Base-by-base conservation (phyloP, 2,888 invertebrate species). In the Erebia aethiops region DNA sequence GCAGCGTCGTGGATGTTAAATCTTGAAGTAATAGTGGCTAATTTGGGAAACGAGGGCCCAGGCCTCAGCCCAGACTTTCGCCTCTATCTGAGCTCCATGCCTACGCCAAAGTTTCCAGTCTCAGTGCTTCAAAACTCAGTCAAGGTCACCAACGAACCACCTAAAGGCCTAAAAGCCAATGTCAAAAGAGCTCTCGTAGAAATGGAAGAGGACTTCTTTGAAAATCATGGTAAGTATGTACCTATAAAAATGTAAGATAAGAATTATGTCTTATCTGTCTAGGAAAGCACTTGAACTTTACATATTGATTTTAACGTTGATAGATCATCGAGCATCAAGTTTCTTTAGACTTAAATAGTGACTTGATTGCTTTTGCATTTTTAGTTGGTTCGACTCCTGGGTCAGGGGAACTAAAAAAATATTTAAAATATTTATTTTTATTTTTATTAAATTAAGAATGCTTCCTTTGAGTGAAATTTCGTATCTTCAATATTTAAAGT, bases 141-240 rank as follows among this genome's bases (percentile, higher is more conserved):
- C 0, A 98, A 98, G 92, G 97, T 98, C 69, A 98, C 98, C 0
- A 98, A 98, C 85, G 98, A 99, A 85, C 98, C 98, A 0, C 98
- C 98, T 0, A 98, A 97, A 86, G 98, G 98, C 1, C 91, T 98
- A 2, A 95, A 97, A 79, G 97, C 98, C 9, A 98, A 98, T 84
- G 94, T 99, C 0, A 96, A 97, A 77, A 95, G 98, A 79, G 97
- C 98, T 0, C 95, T 98, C 74, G 93, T 95, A 63, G 96, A 98
- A 83, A 95, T 98, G 84, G 94, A 95, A 46, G 95, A 95, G 63
- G 95, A 96, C 67, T 97, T 96, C 86, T 98, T 98, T 82, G 97
- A 98, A 87, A 94, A 95, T 74, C 95, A 98, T 84, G 91, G 97
- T 97, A n/a, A n/a, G n/a, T n/a, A n/a, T n/a, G n/a, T n/a, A n/a